phyloP scores from a whole-genome alignment of 2,888 invertebrate species.

The Craniophora ligustri region DNA sequence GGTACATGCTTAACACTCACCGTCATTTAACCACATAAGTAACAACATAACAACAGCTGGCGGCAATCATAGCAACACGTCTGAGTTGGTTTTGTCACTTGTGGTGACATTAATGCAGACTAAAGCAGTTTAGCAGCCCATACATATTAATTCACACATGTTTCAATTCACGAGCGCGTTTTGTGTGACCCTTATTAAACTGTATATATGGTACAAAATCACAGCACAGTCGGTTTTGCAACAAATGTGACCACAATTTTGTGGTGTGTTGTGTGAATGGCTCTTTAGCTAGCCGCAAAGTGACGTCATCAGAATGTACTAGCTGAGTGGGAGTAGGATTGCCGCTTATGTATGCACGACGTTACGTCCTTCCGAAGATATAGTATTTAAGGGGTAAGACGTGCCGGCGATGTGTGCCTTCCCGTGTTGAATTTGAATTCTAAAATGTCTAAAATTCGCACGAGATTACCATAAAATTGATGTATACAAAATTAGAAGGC shows the following conservation, averaged over 20 bases:
- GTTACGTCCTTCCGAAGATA: constrained; percentile 2
- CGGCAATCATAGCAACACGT: too few relatives aligned
- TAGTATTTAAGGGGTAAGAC: constrained; percentile 4
- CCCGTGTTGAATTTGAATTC: neutral
- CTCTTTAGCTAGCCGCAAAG: constrained; percentile 10
- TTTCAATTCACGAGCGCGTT: neutral
- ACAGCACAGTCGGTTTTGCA: too few relatives aligned
- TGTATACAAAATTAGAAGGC: too few relatives aligned
- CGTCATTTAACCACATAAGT: too few relatives aligned
- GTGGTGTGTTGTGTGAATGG: neutral
- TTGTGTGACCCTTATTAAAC: too few relatives aligned
- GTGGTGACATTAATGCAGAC: too few relatives aligned
- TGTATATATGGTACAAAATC: too few relatives aligned
- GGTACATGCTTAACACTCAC: too few relatives aligned
- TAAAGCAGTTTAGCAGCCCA: too few relatives aligned
- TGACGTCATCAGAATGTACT: constrained; percentile 5
- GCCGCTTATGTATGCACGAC: constrained; percentile 1
- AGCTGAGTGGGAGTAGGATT: neutral
- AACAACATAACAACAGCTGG: neutral
- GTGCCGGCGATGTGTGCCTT: neutral
- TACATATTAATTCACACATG: neutral
- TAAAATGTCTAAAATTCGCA: neutral
- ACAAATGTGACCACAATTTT: neutral
- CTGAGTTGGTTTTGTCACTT: too few relatives aligned
- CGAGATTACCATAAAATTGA: too few relatives aligned